A percentile compares a stretch with the other conserved stretches of the same genome.
Conservation (phyloP, 2,888 invertebrate species). For the Trachelus tabidus region DNA sequence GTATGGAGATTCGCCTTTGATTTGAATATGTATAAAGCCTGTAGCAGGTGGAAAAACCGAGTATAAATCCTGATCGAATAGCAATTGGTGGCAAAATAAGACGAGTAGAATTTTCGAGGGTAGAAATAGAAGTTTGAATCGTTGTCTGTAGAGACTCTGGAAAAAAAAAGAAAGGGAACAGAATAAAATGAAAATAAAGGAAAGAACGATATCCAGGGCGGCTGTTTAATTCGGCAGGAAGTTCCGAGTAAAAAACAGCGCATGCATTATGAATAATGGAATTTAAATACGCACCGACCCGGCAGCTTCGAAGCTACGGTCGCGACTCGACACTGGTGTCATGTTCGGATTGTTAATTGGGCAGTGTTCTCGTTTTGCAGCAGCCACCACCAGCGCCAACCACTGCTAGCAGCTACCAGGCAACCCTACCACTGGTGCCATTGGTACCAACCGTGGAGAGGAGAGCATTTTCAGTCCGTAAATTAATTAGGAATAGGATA, state of each 20-base stretch:
- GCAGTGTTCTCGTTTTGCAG: conserved; percentile 40
- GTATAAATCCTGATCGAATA: background rate
- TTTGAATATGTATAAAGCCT: background rate
- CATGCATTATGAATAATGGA: conserved; percentile 63
- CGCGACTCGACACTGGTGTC: conserved; percentile 43
- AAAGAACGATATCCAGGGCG: conserved; percentile 27
- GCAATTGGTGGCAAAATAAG: background rate
- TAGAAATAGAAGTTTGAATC: background rate
- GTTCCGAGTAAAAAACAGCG: conserved; percentile 46
- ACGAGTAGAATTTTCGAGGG: background rate
- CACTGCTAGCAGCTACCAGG: background rate
- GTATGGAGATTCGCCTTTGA: background rate
- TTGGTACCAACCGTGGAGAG: conserved; percentile 12
- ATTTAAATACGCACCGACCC: conserved; percentile 53
- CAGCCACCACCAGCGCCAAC: background rate
- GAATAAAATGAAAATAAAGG: conserved; percentile 19
- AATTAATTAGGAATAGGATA: conserved; percentile 56
- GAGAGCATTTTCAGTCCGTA: conserved; percentile 42
- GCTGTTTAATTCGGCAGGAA: conserved; percentile 53
- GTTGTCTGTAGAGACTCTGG: background rate
- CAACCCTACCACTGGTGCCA: background rate
- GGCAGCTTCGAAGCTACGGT: conserved; percentile 42
- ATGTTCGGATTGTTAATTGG: conserved; percentile 60
- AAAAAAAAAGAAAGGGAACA: conserved; percentile 37
- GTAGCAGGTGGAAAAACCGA: background rate